Evolutionary conservation across 2,797 vertebrate species (phyloP).

Genomic region (Euthynnus affinis): DNA sequence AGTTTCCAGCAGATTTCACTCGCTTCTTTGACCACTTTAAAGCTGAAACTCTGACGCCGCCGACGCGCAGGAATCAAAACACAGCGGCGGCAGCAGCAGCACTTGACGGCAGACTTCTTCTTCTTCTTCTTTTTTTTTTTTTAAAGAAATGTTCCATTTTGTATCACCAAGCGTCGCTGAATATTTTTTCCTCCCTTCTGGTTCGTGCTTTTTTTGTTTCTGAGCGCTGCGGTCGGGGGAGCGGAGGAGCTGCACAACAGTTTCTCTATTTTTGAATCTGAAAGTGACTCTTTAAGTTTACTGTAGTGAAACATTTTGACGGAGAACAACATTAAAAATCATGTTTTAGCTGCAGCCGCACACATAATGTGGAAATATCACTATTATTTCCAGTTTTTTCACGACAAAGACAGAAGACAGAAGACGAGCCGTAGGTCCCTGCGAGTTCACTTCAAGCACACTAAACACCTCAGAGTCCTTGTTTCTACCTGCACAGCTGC

Average conservation of each 20-base stretch:
- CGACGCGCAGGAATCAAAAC: slow-evolving; percentile 46
- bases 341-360: background rate
- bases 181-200: background rate
- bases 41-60: slow-evolving; percentile 6
- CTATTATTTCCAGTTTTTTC: too few species aligned
- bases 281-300: slow-evolving; percentile 3
- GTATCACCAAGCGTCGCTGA: slow-evolving; percentile 26
- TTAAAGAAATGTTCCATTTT: slow-evolving; percentile 52
- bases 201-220: slow-evolving; percentile 11
- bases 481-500: too few species aligned
- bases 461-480: too few species aligned
- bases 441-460: too few species aligned
- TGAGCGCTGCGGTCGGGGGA: slow-evolving; percentile 8
- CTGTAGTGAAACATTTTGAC: background rate
- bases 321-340: background rate
- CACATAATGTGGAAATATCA: background rate
- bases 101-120: slow-evolving; percentile 16
- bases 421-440: too few species aligned
- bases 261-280: slow-evolving; percentile 14
- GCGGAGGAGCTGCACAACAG: background rate
- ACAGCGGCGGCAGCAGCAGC: background rate
- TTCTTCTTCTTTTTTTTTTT: too few species aligned
- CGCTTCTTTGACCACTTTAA: slow-evolving; percentile 53
- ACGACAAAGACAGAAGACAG: too few species aligned
- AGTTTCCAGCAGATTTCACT: slow-evolving; percentile 29